Evolutionary conservation across 2,888 invertebrate genomes (phyloP).

Genomic region (Empis livida): DNA sequence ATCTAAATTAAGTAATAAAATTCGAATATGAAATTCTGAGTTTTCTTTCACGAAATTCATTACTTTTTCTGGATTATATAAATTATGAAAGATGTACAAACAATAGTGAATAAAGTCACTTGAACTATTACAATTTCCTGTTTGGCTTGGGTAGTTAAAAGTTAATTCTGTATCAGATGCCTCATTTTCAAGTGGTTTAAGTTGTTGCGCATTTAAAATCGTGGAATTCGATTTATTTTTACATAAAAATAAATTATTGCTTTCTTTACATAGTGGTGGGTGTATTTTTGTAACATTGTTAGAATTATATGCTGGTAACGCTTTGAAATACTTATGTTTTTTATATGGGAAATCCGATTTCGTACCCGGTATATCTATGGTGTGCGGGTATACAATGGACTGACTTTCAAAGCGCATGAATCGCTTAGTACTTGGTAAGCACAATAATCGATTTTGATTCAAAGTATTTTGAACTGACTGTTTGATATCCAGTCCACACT

Average conservation of each 20-base stretch:
- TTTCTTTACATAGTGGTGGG: not conserved
- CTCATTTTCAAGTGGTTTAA: not conserved
- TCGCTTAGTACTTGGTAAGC: conserved; percentile 32
- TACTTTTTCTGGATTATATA: conserved; percentile 31
- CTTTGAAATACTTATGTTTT: conserved; percentile 33
- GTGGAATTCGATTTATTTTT: no score
- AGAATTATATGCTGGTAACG: conserved; percentile 29
- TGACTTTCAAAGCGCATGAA: conserved; percentile 35
- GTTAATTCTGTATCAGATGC: conserved; percentile 1
- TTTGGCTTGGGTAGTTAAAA: no score
- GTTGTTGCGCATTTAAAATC: no score
- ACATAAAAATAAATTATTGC: not conserved
- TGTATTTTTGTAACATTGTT: conserved; percentile 9
- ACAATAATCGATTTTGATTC: conserved; percentile 30
- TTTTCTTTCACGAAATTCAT: conserved; percentile 26
- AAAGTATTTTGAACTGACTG: conserved; percentile 26
- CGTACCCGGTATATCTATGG: conserved; percentile 31
- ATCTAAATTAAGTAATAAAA: conserved; percentile 34
- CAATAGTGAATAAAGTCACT: conserved; percentile 34
- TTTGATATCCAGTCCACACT: conserved; percentile 33
- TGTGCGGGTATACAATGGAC: conserved; percentile 31
- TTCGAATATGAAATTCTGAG: conserved; percentile 32
- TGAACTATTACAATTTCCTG: no score
- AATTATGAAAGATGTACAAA: conserved; percentile 34
- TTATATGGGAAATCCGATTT: conserved; percentile 29